Percentiles rank a stretch among this genome's conserved stretches.
These are phyloP conservation scores for Herpetotheres cachinnans DNA, from an alignment of 2,113 vertebrate genomes.

Conservation along the genomic window DNA sequence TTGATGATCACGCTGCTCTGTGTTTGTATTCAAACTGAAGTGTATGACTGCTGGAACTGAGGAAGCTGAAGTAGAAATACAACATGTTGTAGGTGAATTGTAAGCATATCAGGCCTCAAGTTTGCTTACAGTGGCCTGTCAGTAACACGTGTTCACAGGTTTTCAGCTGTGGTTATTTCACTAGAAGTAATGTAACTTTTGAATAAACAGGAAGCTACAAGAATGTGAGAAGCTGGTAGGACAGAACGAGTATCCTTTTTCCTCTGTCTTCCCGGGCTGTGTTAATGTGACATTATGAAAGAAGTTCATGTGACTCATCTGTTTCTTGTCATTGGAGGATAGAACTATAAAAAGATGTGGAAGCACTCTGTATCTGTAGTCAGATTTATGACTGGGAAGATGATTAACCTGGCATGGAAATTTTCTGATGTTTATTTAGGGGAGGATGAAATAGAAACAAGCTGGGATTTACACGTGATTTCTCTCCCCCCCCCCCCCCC, in stretches of 20 bases:
- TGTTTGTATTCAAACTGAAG: not conserved
- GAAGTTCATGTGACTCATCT: conserved; percentile 59
- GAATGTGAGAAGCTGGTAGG: conserved; percentile 30
- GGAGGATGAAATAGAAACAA: not conserved
- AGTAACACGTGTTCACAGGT: not conserved
- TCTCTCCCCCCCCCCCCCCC: too few species aligned
- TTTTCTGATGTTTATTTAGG: conserved; percentile 19
- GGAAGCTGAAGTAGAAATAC: not conserved
- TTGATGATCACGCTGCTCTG: not conserved
- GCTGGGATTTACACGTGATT: not conserved
- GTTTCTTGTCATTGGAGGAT: conserved; percentile 44
- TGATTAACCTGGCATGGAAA: conserved; percentile 9
- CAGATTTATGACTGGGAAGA: conserved; percentile 32
- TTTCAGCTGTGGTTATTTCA: conserved; percentile 2
- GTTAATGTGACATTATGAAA: not conserved
- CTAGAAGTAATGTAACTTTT: not conserved
- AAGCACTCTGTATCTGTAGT: not conserved
- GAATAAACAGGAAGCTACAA: conserved; percentile 63
- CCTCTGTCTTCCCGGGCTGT: conserved; percentile 7
- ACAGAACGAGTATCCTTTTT: conserved; percentile 40
- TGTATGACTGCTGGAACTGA: not conserved
- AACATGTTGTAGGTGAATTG: not conserved
- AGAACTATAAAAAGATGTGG: conserved; percentile 53
- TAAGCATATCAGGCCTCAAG: not conserved
- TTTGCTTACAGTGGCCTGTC: not conserved